Evolutionary conservation across 2,888 invertebrate genomes (phyloP), one percentile per base, ranked within the genome.

Genomic region (Trileptium ribeirensis): DNA sequence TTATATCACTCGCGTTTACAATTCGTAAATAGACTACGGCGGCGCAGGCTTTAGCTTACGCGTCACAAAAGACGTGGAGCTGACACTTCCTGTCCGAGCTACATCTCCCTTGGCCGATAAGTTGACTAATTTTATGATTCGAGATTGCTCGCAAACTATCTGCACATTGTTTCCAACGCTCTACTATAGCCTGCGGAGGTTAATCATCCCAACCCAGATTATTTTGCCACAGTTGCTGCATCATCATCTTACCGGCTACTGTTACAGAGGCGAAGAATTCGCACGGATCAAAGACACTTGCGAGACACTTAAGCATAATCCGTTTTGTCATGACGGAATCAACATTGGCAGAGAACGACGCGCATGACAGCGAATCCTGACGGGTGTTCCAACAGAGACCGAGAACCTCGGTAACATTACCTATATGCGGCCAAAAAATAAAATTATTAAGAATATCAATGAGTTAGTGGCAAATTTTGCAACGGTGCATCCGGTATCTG

Each of bases 171-270:
- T 70, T 36, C 74, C 74, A 70, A 8, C n/a, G 34, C 8, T 15
- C 37, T 31, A 15, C 19, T 8, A 31, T 70, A 19, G 8, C 37
- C 31, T 70, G 8, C 19, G 84, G 82, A 29, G 85, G 70, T 0
- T 67, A 64, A 3, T 84, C 83, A 83, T 87, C 86, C 86, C 86
- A 86, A 1, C 75, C 82, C 1, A 84, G 3, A 0, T 83, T 78
- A 24, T 74, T 36, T 31, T 81, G 79, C 85, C 86, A 87, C 1
- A 86, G 39, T 24, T 82, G 39, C 82, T 87, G 86, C 37, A 87
- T 74, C 3, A 86, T 38, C 0, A 84, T 82, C 78, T 86, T 87
- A 0, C 81, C n/a, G n/a, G n/a, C n/a, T n/a, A n/a, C n/a, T n/a
- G n/a, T n/a, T n/a, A n/a, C n/a, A n/a, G n/a, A n/a, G n/a, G n/a